phyloP scores from a whole-genome alignment of 2,888 invertebrate species.

The Entomobrya multifasciata region DNA sequence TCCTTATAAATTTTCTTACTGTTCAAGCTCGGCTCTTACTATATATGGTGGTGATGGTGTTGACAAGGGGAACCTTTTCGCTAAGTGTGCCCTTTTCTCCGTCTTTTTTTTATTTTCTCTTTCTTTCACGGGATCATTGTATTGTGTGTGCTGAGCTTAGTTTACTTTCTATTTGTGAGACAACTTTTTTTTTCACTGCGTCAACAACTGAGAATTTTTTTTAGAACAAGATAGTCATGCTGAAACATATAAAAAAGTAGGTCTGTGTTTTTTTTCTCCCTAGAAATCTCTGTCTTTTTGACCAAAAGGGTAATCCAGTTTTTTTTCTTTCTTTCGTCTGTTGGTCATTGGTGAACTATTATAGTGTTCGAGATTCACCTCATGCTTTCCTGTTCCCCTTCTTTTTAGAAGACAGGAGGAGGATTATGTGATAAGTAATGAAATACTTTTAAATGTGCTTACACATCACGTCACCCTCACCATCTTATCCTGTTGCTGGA shows the following conservation, averaged over 20 bases:
- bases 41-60: neutral
- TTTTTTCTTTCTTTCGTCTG: neutral
- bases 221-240: neutral
- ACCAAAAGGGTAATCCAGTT: conserved; percentile 19
- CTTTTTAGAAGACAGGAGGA: neutral
- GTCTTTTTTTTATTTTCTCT: conserved; percentile 24
- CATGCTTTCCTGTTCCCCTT: neutral
- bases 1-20: conserved; percentile 29
- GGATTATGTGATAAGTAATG: conserved; percentile 14
- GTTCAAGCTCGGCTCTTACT: conserved; percentile 23
- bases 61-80: conserved; percentile 22
- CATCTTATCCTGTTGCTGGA: neutral
- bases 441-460: conserved; percentile 37
- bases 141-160: neutral
- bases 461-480: conserved; percentile 17
- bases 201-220: neutral
- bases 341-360: neutral
- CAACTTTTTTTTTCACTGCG: conserved; percentile 15
- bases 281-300: conserved; percentile 8
- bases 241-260: neutral
- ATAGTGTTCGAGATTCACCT: too few relatives aligned
- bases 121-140: neutral
- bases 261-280: too few relatives aligned
- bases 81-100: neutral
- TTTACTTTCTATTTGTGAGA: neutral